A percentile compares a stretch with the other conserved stretches of the same genome.
These are phyloP conservation scores for Capreolus pygargus DNA, from an alignment of 2,113 vertebrate genomes.

Conservation along the genomic window DNA sequence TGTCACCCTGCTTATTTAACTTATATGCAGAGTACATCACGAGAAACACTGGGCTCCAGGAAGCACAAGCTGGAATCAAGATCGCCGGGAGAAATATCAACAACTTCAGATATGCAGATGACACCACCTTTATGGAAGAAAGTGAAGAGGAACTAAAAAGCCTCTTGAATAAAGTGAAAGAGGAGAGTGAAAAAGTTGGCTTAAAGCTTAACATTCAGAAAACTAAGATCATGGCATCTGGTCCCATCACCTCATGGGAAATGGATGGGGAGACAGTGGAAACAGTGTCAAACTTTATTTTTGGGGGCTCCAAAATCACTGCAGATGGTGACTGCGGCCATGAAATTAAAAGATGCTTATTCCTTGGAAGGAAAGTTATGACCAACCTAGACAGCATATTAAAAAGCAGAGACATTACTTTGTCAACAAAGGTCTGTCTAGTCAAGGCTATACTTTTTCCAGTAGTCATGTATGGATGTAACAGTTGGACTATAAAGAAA, in stretches of 20 bases:
- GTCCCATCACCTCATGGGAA: neutral
- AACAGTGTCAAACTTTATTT: neutral
- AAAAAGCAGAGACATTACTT: neutral
- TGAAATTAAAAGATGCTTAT: neutral
- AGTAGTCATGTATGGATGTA: neutral
- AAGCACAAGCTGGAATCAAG: neutral
- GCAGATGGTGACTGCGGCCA: neutral
- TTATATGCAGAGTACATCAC: neutral
- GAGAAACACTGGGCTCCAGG: neutral
- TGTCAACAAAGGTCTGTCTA: neutral
- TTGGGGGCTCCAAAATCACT: accelerated
- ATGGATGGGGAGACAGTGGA: neutral
- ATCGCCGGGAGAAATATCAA: accelerated
- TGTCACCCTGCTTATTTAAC: neutral
- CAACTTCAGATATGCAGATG: neutral
- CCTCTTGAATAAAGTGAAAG: neutral
- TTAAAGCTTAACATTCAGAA: neutral
- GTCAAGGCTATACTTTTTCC: neutral
- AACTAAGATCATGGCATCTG: neutral
- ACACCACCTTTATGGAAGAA: neutral
- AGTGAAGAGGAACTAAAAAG: neutral
- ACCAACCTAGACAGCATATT: neutral
- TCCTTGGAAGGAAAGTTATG: neutral
- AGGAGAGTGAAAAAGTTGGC: neutral
- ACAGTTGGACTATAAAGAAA: neutral